Conservation (phyloP, 2,797 vertebrate genomes). For the Sebastolobus altivelis region DNA sequence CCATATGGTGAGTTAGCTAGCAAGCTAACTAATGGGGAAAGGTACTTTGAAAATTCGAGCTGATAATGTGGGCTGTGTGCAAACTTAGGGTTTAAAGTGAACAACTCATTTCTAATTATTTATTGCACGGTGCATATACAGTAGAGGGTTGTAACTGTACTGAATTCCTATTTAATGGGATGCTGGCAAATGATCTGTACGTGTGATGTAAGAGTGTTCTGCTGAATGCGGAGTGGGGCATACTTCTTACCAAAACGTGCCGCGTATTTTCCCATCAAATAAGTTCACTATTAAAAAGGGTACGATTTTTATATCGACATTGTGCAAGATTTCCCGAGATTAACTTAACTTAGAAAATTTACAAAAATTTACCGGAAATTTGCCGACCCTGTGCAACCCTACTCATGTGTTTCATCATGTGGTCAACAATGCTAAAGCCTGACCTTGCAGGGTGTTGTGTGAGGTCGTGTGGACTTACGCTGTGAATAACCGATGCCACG, state of each 20-base stretch:
- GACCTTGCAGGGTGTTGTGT: conserved; percentile 22
- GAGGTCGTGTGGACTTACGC: conserved; percentile 72
- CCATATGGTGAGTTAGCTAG: neutral
- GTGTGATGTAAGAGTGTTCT: neutral
- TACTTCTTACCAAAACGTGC: neutral
- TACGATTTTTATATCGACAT: neutral
- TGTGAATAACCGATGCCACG: conserved; percentile 73
- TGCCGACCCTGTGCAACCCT: neutral
- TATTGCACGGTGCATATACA: too few relatives aligned
- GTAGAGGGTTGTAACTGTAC: neutral
- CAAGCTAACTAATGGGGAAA: neutral
- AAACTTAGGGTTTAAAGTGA: too few relatives aligned
- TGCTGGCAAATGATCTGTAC: neutral
- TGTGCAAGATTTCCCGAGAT: neutral
- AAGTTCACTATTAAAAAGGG: too few relatives aligned
- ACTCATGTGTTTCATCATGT: conserved; percentile 29
- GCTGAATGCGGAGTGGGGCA: neutral
- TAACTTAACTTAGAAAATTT: neutral
- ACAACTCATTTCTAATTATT: too few relatives aligned
- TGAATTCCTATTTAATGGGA: neutral
- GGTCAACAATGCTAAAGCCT: neutral
- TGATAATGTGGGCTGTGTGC: too few relatives aligned
- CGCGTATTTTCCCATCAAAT: too few relatives aligned
- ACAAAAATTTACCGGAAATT: neutral
- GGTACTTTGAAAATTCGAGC: too few relatives aligned